These are phyloP conservation scores for Cerastoderma edule DNA, from an alignment of 2,888 invertebrate species.

Conservation along the genomic window DNA sequence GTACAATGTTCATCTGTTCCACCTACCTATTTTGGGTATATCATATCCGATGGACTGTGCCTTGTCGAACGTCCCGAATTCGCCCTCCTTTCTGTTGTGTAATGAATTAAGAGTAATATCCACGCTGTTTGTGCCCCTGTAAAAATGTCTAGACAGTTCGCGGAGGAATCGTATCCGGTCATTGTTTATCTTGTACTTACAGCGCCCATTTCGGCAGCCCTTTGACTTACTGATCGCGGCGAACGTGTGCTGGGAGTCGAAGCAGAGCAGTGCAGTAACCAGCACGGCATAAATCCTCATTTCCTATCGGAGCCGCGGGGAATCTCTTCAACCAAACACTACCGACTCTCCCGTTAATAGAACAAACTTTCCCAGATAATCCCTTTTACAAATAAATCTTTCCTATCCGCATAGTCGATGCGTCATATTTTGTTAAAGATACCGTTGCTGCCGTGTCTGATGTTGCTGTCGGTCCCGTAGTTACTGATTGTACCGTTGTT, in stretches of 20 bases:
- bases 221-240: slow-evolving; percentile 36
- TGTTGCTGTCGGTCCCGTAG: too few relatives aligned
- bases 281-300: slow-evolving; percentile 58
- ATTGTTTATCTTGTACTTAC: slow-evolving; percentile 48
- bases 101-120: slow-evolving; percentile 51
- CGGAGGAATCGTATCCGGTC: slow-evolving; percentile 42
- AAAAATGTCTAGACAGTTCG: slow-evolving; percentile 48
- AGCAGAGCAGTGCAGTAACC: slow-evolving; percentile 52
- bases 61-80: slow-evolving; percentile 37
- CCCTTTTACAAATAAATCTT: slow-evolving; percentile 5
- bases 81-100: slow-evolving; percentile 47
- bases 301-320: slow-evolving; percentile 24
- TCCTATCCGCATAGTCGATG: neutral
- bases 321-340: slow-evolving; percentile 5
- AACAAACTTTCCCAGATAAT: neutral
- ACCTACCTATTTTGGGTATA: slow-evolving; percentile 60
- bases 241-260: slow-evolving; percentile 38
- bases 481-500: too few relatives aligned
- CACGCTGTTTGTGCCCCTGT: slow-evolving; percentile 43
- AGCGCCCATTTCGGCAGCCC: slow-evolving; percentile 45
- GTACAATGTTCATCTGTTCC: too few relatives aligned
- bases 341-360: neutral
- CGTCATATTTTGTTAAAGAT: slow-evolving; percentile 14
- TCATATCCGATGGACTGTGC: slow-evolving; percentile 49
- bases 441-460: too few relatives aligned